Evolutionary conservation across 1,140 invertebrate species (phyloP).

Genomic region (Hyles vespertilio): DNA sequence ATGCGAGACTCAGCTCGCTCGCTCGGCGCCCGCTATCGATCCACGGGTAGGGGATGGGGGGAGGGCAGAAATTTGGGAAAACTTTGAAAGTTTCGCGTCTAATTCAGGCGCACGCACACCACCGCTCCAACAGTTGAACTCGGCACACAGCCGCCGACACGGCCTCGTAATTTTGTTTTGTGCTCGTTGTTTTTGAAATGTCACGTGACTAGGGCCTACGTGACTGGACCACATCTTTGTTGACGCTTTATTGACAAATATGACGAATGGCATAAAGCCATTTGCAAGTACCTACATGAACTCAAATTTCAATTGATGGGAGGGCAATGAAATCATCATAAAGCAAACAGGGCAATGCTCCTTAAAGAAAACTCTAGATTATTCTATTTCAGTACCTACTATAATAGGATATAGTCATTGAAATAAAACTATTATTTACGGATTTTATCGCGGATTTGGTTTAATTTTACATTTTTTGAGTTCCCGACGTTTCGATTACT

Average conservation of each 20-base stretch:
- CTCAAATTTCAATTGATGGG: no score
- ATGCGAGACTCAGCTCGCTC: slow-evolving; percentile 47
- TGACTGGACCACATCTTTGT: slow-evolving; percentile 28
- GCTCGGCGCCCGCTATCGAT: slow-evolving; percentile 66
- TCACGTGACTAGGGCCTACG: slow-evolving; percentile 55
- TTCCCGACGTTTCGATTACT: no score
- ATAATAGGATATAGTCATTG: no score
- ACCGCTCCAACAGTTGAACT: slow-evolving; percentile 41
- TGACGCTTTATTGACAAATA: no score
- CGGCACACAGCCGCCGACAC: slow-evolving; percentile 40
- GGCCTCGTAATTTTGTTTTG: slow-evolving; percentile 65
- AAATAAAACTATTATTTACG: no score
- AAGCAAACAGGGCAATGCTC: no score
- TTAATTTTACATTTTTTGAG: no score
- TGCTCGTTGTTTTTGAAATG: slow-evolving; percentile 50
- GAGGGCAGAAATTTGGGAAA: slow-evolving; percentile 74
- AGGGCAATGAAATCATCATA: no score
- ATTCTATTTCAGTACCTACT: no score
- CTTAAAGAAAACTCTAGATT: no score
- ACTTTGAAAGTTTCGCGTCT: slow-evolving; percentile 76
- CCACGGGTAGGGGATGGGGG: slow-evolving; percentile 35
- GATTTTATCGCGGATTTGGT: no score
- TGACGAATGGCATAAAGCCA: background rate
- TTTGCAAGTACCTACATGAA: no score
- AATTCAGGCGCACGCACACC: slow-evolving; percentile 75